Evolutionary conservation across 2,113 vertebrate genomes (phyloP).

Genomic region (Quiscalus mexicanus): DNA sequence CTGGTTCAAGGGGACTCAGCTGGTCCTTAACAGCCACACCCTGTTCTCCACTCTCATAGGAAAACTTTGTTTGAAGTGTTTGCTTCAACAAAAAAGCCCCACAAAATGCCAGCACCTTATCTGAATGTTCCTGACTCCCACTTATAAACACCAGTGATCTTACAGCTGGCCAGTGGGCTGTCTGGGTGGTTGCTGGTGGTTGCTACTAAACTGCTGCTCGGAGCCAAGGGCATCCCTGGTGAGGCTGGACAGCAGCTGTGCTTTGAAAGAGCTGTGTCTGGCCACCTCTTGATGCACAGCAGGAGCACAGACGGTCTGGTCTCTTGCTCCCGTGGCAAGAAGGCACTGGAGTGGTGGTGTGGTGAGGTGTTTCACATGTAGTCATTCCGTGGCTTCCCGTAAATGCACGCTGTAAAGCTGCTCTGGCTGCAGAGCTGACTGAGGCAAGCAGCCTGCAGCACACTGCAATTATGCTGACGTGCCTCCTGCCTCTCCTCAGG

Average conservation of each 20-base stretch:
- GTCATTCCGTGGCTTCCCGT: not conserved
- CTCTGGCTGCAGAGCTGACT: not conserved
- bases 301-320: not conserved
- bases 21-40: not conserved
- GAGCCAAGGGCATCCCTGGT: not conserved
- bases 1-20: not conserved
- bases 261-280: not conserved
- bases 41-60: not conserved
- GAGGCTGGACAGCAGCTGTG: not conserved
- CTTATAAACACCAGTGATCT: not conserved
- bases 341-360: rapidly evolving
- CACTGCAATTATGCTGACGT: not conserved
- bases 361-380: not conserved
- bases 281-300: not conserved
- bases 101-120: not conserved
- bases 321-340: not conserved
- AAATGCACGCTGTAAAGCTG: not conserved
- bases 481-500: not conserved
- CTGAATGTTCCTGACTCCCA: not conserved
- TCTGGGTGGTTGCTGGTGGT: not conserved
- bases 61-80: not conserved
- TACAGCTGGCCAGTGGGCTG: not conserved
- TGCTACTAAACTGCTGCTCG: not conserved
- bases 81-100: not conserved
- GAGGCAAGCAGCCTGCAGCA: not conserved